A percentile compares a stretch with the other conserved stretches of the same genome.
Evolutionary conservation across 2,797 vertebrate species (phyloP).

Genomic region (Rhyacichthys aspro): DNA sequence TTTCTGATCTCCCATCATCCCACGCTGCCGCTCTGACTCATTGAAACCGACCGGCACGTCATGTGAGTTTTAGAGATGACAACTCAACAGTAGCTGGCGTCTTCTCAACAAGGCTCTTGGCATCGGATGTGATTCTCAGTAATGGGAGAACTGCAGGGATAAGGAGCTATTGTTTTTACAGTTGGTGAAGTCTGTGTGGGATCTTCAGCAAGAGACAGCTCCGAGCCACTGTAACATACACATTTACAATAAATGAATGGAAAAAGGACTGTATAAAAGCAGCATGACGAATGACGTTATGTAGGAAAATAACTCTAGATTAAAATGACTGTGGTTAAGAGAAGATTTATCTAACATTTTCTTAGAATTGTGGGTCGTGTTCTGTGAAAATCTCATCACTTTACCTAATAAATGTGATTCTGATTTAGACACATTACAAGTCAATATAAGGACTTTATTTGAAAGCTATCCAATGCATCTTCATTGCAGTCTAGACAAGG

Average conservation of each 20-base stretch:
- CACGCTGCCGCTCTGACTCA: slow-evolving; percentile 36
- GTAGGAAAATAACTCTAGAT: not conserved
- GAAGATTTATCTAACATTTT: too few species aligned
- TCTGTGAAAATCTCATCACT: too few species aligned
- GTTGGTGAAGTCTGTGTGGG: slow-evolving; percentile 5
- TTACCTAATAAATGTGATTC: too few species aligned
- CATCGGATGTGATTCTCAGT: slow-evolving; percentile 20
- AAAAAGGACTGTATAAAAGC: not conserved
- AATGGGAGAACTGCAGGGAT: slow-evolving; percentile 13
- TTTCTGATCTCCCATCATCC: slow-evolving; percentile 43
- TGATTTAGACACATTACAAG: too few species aligned
- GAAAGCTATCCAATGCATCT: too few species aligned
- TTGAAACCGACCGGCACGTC: slow-evolving; percentile 45
- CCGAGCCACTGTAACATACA: not conserved
- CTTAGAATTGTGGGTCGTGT: too few species aligned
- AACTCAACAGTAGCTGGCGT: slow-evolving; percentile 46
- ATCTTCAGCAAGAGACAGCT: not conserved
- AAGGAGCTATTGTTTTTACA: slow-evolving; percentile 18
- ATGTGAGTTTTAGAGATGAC: slow-evolving; percentile 43
- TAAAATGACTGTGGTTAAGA: too few species aligned
- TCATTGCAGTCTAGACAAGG: too few species aligned
- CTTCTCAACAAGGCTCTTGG: slow-evolving; percentile 25
- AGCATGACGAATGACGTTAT: not conserved
- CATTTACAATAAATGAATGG: not conserved
- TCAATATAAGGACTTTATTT: too few species aligned